These are phyloP conservation scores for Alectura lathami DNA, from an alignment of 2,113 vertebrate genomes.

Conservation along the genomic window DNA sequence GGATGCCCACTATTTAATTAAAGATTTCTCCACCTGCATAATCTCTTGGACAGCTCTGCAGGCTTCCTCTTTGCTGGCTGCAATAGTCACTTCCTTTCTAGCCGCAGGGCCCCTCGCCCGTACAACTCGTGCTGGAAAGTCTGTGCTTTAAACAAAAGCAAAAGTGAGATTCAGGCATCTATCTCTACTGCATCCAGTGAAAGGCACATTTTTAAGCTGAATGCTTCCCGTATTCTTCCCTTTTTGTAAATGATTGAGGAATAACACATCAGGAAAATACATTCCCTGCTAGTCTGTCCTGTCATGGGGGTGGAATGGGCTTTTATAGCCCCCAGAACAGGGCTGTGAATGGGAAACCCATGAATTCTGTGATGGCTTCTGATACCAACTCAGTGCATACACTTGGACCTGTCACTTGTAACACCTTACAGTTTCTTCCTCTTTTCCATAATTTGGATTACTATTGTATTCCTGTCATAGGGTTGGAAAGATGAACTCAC, in stretches of 20 bases:
- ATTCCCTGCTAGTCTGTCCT: neutral
- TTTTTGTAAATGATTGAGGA: neutral
- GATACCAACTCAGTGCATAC: neutral
- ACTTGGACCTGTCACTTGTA: neutral
- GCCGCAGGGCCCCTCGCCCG: constrained; percentile 85
- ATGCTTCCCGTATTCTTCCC: neutral
- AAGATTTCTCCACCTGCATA: constrained; percentile 81
- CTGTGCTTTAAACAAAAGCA: constrained; percentile 74
- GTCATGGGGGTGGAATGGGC: neutral
- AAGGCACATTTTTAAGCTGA: neutral
- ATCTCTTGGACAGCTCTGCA: constrained; percentile 87
- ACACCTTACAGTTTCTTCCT: neutral
- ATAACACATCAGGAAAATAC: neutral
- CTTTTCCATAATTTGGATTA: neutral
- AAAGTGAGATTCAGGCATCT: neutral
- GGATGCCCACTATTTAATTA: neutral
- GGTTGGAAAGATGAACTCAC: neutral
- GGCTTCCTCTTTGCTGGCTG: constrained; percentile 83
- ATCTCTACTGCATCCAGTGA: neutral
- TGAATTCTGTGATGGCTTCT: neutral
- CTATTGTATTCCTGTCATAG: neutral
- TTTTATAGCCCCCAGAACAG: neutral
- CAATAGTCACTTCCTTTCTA: constrained; percentile 85
- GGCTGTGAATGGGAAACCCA: neutral
- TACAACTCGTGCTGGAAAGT: constrained; percentile 87